Conservation (phyloP, 1,140 invertebrate species). For the Aporrectodea caliginosa region DNA sequence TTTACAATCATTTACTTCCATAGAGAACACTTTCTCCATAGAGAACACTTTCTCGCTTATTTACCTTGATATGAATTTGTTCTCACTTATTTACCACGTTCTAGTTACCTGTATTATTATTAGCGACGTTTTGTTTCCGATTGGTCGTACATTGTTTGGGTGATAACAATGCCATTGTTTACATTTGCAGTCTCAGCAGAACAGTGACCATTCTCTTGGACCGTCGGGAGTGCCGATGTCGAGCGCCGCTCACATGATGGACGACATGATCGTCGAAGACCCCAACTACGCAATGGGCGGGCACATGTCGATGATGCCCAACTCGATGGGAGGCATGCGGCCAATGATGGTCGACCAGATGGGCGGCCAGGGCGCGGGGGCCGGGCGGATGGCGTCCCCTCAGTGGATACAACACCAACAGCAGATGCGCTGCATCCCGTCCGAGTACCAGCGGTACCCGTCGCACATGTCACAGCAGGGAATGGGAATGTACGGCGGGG, state of each 20-base stretch:
- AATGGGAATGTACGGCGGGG: not conserved
- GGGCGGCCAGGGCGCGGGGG: not conserved
- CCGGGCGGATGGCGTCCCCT: constrained; percentile 12
- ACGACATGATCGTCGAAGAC: constrained; percentile 1
- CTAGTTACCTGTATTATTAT: too few species aligned
- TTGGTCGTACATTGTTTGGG: too few species aligned
- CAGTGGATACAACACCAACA: constrained; percentile 14
- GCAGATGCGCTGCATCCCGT: not conserved
- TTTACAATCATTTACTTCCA: too few species aligned
- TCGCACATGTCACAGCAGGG: constrained; percentile 10
- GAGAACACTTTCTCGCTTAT: not conserved
- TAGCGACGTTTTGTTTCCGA: too few species aligned
- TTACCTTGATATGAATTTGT: not conserved
- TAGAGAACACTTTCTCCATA: too few species aligned
- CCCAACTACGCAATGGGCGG: constrained; percentile 4
- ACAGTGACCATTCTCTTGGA: not conserved
- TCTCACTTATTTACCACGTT: not conserved
- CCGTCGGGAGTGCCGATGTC: not conserved
- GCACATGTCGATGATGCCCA: constrained; percentile 10
- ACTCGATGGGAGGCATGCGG: not conserved
- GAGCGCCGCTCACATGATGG: constrained; percentile 9
- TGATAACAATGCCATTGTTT: too few species aligned
- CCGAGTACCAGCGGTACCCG: not conserved
- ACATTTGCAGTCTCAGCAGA: not conserved
- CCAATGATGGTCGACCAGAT: not conserved